Percentiles rank a stretch among this genome's conserved stretches.
Conservation (phyloP, 2,797 vertebrate species). For the Bryconaethiops microstoma region DNA sequence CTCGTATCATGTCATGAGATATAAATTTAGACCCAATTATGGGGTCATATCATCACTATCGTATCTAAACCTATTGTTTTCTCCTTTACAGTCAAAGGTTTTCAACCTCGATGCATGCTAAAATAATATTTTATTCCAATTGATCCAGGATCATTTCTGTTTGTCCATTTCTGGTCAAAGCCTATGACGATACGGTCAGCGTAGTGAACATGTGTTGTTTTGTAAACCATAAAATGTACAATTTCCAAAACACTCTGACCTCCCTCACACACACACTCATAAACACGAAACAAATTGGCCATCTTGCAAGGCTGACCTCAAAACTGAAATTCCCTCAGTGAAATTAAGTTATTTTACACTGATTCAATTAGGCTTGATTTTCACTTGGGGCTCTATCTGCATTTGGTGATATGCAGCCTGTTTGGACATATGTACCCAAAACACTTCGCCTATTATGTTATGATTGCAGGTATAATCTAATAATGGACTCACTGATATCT, state of each 20-base stretch:
- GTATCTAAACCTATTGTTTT: not conserved
- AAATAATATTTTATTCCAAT: not conserved
- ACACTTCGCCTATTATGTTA: not conserved
- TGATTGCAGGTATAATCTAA: constrained; percentile 14
- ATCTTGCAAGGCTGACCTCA: constrained; percentile 31
- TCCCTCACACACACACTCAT: not conserved
- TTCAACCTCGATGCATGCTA: too few species aligned
- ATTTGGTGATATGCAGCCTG: constrained; percentile 3
- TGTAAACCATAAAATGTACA: not conserved
- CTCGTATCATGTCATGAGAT: not conserved
- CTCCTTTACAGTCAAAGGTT: too few species aligned
- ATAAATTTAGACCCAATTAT: not conserved
- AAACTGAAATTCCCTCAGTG: constrained; percentile 25
- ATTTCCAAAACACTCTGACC: not conserved
- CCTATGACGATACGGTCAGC: not conserved
- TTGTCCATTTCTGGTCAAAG: not conserved
- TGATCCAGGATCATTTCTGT: not conserved
- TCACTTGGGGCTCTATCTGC: constrained; percentile 9
- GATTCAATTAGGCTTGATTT: constrained; percentile 30
- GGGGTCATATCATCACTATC: not conserved
- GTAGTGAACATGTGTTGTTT: not conserved
- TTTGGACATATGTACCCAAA: not conserved
- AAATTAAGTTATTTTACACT: constrained; percentile 35
- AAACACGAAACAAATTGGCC: constrained; percentile 4
- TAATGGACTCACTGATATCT: not conserved